Conservation (phyloP, 1,140 invertebrate species). For the Drosophila aff. region DNA sequence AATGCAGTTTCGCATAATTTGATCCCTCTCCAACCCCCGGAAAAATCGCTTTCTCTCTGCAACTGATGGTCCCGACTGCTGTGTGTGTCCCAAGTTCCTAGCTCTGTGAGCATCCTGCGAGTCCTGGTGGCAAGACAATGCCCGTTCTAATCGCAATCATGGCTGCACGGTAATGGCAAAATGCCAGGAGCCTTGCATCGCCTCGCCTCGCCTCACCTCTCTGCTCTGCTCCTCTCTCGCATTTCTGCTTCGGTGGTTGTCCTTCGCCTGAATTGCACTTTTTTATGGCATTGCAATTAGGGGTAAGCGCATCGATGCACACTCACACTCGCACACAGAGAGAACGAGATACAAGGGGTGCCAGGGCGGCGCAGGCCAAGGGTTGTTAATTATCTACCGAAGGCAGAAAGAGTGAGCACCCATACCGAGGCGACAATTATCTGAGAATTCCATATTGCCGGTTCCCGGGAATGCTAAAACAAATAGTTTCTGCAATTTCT, state of each 20-base stretch:
- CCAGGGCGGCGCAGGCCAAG: constrained; percentile 32
- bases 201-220: constrained; percentile 13
- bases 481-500: constrained; percentile 22
- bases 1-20: constrained; percentile 80
- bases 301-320: constrained; percentile 65
- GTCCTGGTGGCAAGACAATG: constrained; percentile 59
- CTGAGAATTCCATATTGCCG: constrained; percentile 42
- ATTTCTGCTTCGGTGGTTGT: constrained; percentile 59
- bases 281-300: constrained; percentile 84
- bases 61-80: constrained; percentile 37
- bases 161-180: constrained; percentile 67
- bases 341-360: constrained; percentile 45
- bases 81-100: background rate
- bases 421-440: constrained; percentile 22
- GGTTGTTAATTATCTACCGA: constrained; percentile 69
- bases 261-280: constrained; percentile 83
- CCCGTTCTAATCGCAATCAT: constrained; percentile 67
- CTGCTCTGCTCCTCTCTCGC: constrained; percentile 16
- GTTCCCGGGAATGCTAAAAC: constrained; percentile 32
- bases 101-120: constrained; percentile 7
- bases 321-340: constrained; percentile 16
- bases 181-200: constrained; percentile 38
- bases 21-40: constrained; percentile 41
- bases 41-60: constrained; percentile 18
- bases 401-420: constrained; percentile 50